phyloP scores from a whole-genome alignment of 1,140 invertebrate genomes.

The Drosophila bifasciata region DNA sequence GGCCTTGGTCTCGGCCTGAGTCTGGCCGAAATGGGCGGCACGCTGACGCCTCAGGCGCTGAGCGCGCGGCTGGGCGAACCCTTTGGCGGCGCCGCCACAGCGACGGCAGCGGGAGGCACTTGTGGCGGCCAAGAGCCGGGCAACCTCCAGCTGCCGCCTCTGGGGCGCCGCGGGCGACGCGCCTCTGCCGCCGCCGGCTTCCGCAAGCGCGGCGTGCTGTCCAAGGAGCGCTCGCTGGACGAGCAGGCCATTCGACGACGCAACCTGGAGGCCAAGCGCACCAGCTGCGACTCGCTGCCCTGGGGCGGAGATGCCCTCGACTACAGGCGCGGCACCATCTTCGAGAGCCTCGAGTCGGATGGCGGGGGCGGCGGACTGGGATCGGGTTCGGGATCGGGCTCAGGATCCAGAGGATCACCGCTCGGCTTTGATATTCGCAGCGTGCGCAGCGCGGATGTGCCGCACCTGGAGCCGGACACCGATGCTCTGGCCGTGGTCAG shows the following conservation, averaged over 20 bases:
- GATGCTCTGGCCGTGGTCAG: constrained; percentile 60
- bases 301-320: constrained; percentile 79
- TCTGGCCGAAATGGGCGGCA: constrained; percentile 73
- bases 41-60: constrained; percentile 68
- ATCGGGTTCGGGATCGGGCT: constrained; percentile 1
- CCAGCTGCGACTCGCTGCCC: constrained; percentile 82
- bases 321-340: constrained; percentile 77
- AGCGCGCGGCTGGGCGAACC: constrained; percentile 64
- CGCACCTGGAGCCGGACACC: constrained; percentile 28
- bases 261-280: constrained; percentile 81
- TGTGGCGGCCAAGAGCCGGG: constrained; percentile 34
- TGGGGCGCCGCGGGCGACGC: constrained; percentile 74
- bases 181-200: constrained; percentile 74
- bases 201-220: constrained; percentile 79
- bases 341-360: constrained; percentile 79
- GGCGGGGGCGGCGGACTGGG: constrained; percentile 17
- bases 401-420: not conserved
- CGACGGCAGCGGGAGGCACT: constrained; percentile 50
- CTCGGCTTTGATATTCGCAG: constrained; percentile 64
- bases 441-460: constrained; percentile 74
- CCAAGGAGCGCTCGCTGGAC: constrained; percentile 81
- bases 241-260: constrained; percentile 81
- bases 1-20: constrained; percentile 55
- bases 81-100: constrained; percentile 36
- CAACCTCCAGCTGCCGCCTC: constrained; percentile 66